phyloP scores from a whole-genome alignment of 1,140 invertebrate species.

The Drosophila jambulina region DNA sequence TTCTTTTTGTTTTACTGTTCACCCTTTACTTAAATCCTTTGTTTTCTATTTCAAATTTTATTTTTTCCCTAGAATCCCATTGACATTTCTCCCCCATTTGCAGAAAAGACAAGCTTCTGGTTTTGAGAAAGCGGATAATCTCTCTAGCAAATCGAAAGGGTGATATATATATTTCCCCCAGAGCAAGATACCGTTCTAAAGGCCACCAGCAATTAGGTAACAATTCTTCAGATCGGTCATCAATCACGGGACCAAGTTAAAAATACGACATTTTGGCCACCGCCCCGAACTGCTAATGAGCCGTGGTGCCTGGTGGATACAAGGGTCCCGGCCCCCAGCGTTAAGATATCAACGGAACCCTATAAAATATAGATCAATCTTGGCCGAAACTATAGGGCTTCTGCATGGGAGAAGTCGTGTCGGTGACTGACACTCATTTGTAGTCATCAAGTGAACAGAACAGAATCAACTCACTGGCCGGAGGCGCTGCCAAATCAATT shows the following conservation, averaged over 20 bases:
- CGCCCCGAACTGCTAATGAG: constrained; percentile 48
- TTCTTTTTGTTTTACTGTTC: neutral
- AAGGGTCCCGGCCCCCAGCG: constrained; percentile 8
- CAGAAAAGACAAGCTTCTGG: constrained; percentile 19
- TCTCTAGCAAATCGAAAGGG: constrained; percentile 3
- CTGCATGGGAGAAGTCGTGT: constrained; percentile 35
- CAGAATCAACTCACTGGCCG: constrained; percentile 34
- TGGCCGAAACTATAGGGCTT: constrained; percentile 36
- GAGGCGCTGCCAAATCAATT: constrained; percentile 57
- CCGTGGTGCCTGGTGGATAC: constrained; percentile 13
- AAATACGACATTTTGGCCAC: constrained; percentile 30
- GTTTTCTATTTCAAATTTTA: neutral
- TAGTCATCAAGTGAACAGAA: constrained; percentile 48
- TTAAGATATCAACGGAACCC: constrained; percentile 49
- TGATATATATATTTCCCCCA: constrained; percentile 1
- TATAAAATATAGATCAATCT: constrained; percentile 66
- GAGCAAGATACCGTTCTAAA: neutral
- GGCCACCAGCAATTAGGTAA: constrained; percentile 35
- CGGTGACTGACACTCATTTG: constrained; percentile 53
- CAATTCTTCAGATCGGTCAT: constrained; percentile 33
- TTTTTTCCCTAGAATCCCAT: neutral
- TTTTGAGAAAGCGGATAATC: constrained; percentile 16
- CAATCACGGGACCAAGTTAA: constrained; percentile 25
- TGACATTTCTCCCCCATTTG: neutral
- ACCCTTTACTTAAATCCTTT: neutral